Conservation (phyloP, 2,113 vertebrate species). For the Gavialis gangeticus region DNA sequence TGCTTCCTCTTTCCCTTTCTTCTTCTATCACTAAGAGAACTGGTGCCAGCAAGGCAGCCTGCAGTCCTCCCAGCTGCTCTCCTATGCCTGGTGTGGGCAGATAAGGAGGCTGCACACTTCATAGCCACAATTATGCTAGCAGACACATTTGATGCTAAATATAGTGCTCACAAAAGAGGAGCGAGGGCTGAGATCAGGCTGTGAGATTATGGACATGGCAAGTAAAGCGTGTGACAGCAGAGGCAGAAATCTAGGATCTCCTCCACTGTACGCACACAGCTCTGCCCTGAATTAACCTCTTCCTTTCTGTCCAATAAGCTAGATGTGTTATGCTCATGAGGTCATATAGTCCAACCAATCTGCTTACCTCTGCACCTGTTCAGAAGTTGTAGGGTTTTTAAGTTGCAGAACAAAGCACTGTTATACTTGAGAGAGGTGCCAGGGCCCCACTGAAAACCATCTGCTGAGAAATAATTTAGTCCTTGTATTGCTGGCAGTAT, state of each 20-base stretch:
- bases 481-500: background rate
- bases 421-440: background rate
- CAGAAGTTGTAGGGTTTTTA: background rate
- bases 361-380: background rate
- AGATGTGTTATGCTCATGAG: background rate
- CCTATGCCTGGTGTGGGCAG: background rate
- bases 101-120: background rate
- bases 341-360: background rate
- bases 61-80: background rate
- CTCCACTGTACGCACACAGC: background rate
- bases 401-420: background rate
- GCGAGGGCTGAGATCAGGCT: fast-evolving
- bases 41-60: background rate
- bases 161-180: fast-evolving
- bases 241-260: background rate
- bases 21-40: background rate
- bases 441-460: background rate
- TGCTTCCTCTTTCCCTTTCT: background rate
- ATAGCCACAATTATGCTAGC: background rate
- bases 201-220: background rate
- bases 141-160: background rate
- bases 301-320: background rate
- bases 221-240: background rate
- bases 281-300: background rate
- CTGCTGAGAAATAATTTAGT: background rate